Base-by-base conservation (phyloP, 2,888 invertebrate genomes). In the Synergus laeviventris region DNA sequence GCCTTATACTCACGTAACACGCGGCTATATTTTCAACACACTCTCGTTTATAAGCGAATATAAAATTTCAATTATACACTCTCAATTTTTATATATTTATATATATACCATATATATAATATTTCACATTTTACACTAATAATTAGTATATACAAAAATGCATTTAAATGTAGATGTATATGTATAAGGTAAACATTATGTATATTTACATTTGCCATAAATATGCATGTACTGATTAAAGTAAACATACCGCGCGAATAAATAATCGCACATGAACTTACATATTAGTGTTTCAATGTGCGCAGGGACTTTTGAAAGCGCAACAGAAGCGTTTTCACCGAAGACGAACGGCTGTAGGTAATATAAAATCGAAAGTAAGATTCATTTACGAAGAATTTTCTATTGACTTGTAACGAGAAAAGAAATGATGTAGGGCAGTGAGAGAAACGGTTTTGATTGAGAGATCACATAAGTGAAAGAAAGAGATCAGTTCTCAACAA, bases 241-340 rank as follows among this genome's bases (percentile, higher is more conserved):
- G 39, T 38, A 38, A 62, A 38, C 62, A 39, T 62, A 64, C 18
- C 12, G 5, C 2, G 24, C 45, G 24, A 24, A 45, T 45, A 66
- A 24, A 42, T 39, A 42, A 64, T 39, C 21, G 39, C 18, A 39
- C 42, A 62, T 18, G 21, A 21, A 24, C 39, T 24, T 66, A 45
- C 12, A n/a, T 70, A 49, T 70, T 62, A 49, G 24, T 45, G 24
- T 66, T 66, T 66, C 21, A 45, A 45, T 66, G n/a, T 24, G 24
- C 38, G n/a, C 24, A 61, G 39, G 61, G 54, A 81, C 79, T 86
- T 86, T 86, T 85, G 87, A 87, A 87, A 87, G 87, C 88, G 87
- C 87, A 84, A 85, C 86, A 83, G 82, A 78, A 78, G 56, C 76
- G 80, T 83, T 86, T 86, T 83, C 84, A 85, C 86, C 79, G 80